A percentile compares a stretch with the other conserved stretches of the same genome.
Evolutionary conservation across 2,113 vertebrate genomes (phyloP).

Genomic region (Sterrhoptilus dennistouni): DNA sequence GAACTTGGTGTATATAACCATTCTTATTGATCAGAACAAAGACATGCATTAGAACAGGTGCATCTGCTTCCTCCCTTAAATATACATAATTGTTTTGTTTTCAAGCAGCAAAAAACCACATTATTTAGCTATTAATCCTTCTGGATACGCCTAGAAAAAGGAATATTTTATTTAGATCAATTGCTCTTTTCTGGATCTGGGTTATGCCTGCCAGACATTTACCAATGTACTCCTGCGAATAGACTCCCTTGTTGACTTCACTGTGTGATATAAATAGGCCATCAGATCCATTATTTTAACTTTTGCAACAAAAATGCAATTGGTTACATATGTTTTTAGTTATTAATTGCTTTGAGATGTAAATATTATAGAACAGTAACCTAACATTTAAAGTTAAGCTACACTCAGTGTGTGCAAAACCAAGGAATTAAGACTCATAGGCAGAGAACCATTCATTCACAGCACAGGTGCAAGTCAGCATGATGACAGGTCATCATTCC

Average conservation of each 20-base stretch:
- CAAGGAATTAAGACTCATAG: neutral
- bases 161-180: neutral
- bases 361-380: neutral
- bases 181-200: neutral
- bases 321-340: neutral
- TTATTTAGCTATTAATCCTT: neutral
- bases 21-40: neutral
- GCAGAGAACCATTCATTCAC: neutral
- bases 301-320: neutral
- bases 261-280: no score
- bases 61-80: neutral
- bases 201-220: neutral
- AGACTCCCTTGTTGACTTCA: neutral
- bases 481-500: neutral
- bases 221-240: neutral
- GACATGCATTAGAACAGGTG: neutral
- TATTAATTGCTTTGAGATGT: neutral
- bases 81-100: neutral
- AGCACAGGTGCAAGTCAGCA: neutral
- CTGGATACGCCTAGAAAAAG: neutral
- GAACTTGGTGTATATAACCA: neutral
- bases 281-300: no score
- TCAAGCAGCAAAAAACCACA: neutral
- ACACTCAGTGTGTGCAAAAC: conserved; percentile 2
- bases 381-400: neutral